phyloP scores from a whole-genome alignment of 2,797 vertebrate genomes.

The Fratercula arctica region DNA sequence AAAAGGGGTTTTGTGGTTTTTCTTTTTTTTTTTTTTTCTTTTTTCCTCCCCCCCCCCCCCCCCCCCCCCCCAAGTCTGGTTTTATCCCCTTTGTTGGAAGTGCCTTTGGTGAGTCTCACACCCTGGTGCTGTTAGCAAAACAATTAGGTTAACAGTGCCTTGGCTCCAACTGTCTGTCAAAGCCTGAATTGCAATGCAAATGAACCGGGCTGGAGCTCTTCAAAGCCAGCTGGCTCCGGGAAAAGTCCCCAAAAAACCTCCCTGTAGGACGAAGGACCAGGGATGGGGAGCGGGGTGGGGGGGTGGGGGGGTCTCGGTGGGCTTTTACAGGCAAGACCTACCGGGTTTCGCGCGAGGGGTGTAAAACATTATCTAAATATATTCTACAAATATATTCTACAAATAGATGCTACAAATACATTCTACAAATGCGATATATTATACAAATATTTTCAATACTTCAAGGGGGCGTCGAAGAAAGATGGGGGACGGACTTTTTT shows the following conservation, averaged over 20 bases:
- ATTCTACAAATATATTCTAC: no score
- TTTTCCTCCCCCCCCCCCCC: no score
- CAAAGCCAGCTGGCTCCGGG: constrained; percentile 27
- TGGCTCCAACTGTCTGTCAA: constrained; percentile 74
- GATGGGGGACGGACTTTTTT: neutral
- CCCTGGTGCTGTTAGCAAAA: constrained; percentile 56
- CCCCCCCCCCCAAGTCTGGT: neutral
- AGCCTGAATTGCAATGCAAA: constrained; percentile 73
- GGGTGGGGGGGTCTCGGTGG: neutral
- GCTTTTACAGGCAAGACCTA: neutral
- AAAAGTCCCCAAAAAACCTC: neutral
- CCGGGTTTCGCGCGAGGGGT: neutral
- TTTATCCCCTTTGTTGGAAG: constrained; percentile 58
- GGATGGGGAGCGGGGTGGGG: neutral
- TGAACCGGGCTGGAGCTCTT: constrained; percentile 53
- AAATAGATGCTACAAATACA: neutral
- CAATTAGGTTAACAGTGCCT: constrained; percentile 64
- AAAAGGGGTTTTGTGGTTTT: neutral
- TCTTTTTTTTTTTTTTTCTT: neutral
- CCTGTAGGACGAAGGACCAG: neutral
- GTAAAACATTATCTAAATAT: rapidly evolving
- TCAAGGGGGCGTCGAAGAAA: neutral
- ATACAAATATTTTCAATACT: rapidly evolving
- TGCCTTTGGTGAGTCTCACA: constrained; percentile 61
- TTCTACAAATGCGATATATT: neutral